phyloP scores from a whole-genome alignment of 2,888 invertebrate genomes.

The Ornithoptera priamus region DNA sequence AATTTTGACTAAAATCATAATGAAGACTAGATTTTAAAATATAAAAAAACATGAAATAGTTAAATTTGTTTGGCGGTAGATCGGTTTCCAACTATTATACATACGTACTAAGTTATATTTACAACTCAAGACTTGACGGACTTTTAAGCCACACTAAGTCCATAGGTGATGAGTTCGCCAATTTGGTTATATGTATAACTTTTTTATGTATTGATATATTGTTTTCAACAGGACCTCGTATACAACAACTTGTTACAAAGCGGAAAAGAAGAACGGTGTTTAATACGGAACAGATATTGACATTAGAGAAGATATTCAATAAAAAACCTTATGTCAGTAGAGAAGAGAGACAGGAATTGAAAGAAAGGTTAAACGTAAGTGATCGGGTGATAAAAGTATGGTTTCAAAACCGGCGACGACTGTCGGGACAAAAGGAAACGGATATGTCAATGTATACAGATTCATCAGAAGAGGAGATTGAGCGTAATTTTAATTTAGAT shows the following conservation, averaged over 20 bases:
- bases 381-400: conserved; percentile 88
- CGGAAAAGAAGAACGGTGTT: conserved; percentile 86
- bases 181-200: background rate
- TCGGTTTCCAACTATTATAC: too few species aligned
- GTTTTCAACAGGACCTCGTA: conserved; percentile 30
- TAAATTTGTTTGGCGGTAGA: too few species aligned
- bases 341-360: conserved; percentile 84
- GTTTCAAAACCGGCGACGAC: conserved; percentile 85
- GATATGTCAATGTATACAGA: conserved; percentile 32
- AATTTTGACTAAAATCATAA: too few species aligned
- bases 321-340: conserved; percentile 84
- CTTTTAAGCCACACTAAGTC: too few species aligned
- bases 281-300: conserved; percentile 85
- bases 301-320: conserved; percentile 85
- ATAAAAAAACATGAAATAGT: too few species aligned
- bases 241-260: conserved; percentile 43
- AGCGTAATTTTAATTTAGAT: conserved; percentile 30
- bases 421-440: conserved; percentile 65
- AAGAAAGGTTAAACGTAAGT: conserved; percentile 71
- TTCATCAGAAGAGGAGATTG: conserved; percentile 32
- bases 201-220: background rate
- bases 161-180: too few species aligned
- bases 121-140: too few species aligned
- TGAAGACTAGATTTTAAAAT: too few species aligned
- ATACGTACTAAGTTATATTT: too few species aligned